Base-by-base conservation (phyloP, 2,888 invertebrate species). In the Cartodere bifasciata region DNA sequence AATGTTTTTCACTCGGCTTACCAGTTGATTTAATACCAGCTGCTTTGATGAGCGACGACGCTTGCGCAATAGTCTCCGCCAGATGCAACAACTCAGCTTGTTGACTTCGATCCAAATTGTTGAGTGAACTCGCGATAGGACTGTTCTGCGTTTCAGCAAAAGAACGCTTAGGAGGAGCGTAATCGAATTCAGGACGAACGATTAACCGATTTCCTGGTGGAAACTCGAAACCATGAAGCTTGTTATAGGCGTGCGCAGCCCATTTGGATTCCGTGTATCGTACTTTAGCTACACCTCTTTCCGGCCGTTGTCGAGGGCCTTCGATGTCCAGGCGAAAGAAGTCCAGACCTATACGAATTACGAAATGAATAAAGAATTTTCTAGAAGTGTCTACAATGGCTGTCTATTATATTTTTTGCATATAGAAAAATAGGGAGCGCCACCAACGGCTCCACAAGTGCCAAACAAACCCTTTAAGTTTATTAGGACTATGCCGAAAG, bases 161-260 rank as follows among this genome's bases (percentile, higher is more conserved):
- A 2, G 13, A 9, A n/a, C 22, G 29, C 10, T 7, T 9, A 9
- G 11, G 7, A 11, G 27, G 27, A 2, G 13, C 9, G 7, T 42
- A 45, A 4, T 60, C 58, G 24, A 52, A 54, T 34, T 77, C 74
- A 7, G 76, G 75, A 49, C 74, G 75, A 2, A 85, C 80, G 48
- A 81, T 81, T 41, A 91, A 66, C 37, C 79, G 70, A 48, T 78
- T 75, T 11, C 90, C 90, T 13, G 85, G 82, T 0, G 92, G 91
- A 62, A 90, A 92, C 58, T 92, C 91, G 58, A 92, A 82, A 3
- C 84, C 82, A 56, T 91, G 81, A 24, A 92, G 65, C 58, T 90
- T 90, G 42, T 87, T 82, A 44, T 78, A 73, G 26, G 82, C 84
- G 60, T 84, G 81, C 0, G 72, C 75, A 13, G 80, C 77, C 45